phyloP scores from a whole-genome alignment of 2,888 invertebrate species.

The Achlya flavicornis region DNA sequence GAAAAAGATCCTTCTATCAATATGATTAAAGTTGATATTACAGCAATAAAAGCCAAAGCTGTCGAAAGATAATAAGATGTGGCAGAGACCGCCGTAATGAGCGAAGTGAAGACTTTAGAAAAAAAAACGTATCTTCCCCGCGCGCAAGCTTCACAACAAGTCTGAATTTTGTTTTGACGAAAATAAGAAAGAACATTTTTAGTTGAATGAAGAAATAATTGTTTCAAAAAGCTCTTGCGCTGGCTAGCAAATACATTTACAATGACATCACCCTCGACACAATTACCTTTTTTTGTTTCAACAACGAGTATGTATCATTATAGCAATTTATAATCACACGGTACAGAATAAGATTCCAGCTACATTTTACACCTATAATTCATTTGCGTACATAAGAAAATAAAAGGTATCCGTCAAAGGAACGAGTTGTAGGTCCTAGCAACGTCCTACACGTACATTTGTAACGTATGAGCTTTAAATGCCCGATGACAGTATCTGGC shows the following conservation, averaged over 20 bases:
- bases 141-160: conserved; percentile 49
- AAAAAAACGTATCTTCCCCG: conserved; percentile 60
- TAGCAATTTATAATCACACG: conserved; percentile 69
- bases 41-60: conserved; percentile 32
- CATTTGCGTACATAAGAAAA: conserved; percentile 70
- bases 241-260: conserved; percentile 37
- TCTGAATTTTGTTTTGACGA: conserved; percentile 42
- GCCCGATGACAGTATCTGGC: conserved; percentile 78
- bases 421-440: conserved; percentile 53
- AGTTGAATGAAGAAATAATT: conserved; percentile 9
- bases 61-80: conserved; percentile 64
- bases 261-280: conserved; percentile 48
- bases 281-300: conserved; percentile 55
- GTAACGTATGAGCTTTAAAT: conserved; percentile 79
- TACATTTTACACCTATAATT: conserved; percentile 73
- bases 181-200: conserved; percentile 21
- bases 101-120: conserved; percentile 55
- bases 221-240: conserved; percentile 1
- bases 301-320: conserved; percentile 54
- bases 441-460: conserved; percentile 74
- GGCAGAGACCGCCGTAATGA: conserved; percentile 62
- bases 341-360: conserved; percentile 63
- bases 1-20: conserved; percentile 38
- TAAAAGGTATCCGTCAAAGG: conserved; percentile 52
- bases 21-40: conserved; percentile 41